Base-by-base conservation (phyloP, 2,113 vertebrate species). In the Indri indri region DNA sequence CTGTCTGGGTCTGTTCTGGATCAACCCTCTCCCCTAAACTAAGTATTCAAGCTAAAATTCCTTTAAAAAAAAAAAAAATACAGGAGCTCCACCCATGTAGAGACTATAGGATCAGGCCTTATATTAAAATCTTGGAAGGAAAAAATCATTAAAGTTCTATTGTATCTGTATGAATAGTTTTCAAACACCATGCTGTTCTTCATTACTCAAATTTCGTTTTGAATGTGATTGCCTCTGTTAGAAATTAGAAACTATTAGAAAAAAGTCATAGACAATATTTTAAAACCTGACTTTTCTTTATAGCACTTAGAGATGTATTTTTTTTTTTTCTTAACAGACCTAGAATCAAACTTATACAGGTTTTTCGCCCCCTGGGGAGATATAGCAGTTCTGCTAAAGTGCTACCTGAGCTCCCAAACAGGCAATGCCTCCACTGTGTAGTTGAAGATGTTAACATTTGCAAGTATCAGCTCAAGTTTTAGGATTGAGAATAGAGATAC, bases 241-340 rank as follows among this genome's bases (percentile, higher is more conserved):
- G 63, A 92, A 97, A 93, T 94, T 61, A 93, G 83, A 90, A 95
- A 63, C 71, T 42, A 50, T 79, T 79, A 54, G 90, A 91, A 96
- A 91, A 88, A 87, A 87, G 57, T n/a, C 50, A 57, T 42, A 27
- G 22, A 74, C 1, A 7, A 13, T 76, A 80, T 73, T 91, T 91
- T 93, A 71, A 77, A 97, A 40, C 34, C 30, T 40, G 32, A 61
- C 20, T 90, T 86, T 74, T 83, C 45, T 86, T 66, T 85, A 57
- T 11, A 52, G 66, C n/a, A 61, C 23, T 85, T 63, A 74, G 52
- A 61, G 22, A 30, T 76, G 20, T n/a, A 30, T 59, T 79, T 71
- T 17, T 30, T 82, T 73, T 74, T 34, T 79, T 30, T 34, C 45
- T 59, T 71, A 59, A 54, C 52, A 77, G 42, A 66, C 9, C 57